Evolutionary conservation across 2,888 invertebrate genomes (phyloP).

Genomic region (Trileptium ribeirensis): DNA sequence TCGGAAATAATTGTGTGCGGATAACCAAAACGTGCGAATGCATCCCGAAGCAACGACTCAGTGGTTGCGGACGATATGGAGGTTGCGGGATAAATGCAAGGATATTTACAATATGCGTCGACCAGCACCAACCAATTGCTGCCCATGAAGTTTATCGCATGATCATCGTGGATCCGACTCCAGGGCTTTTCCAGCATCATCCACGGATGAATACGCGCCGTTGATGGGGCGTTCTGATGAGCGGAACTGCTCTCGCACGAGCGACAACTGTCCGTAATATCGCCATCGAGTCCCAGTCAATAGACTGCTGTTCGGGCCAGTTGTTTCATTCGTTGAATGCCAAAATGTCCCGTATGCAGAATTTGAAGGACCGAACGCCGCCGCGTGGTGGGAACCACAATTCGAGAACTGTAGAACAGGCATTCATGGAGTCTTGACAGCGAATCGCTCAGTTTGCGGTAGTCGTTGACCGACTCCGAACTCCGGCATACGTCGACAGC

Average conservation of each 20-base stretch:
- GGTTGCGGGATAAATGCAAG: not conserved
- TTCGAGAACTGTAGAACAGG: not conserved
- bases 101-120: not conserved
- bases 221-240: not conserved
- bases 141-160: not conserved
- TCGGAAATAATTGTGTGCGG: not conserved
- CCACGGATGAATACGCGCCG: not conserved
- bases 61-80: not conserved
- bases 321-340: conserved; percentile 2
- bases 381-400: not conserved
- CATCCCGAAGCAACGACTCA: not conserved
- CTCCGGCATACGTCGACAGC: not conserved
- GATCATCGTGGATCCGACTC: not conserved
- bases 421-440: not conserved
- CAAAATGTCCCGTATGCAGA: not conserved
- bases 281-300: not conserved
- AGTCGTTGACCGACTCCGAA: not conserved
- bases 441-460: not conserved
- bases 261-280: not conserved
- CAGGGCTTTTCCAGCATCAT: conserved; percentile 6
- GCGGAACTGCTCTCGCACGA: not conserved
- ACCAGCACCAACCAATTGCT: not conserved
- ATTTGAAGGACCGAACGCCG: not conserved
- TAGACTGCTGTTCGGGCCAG: not conserved
- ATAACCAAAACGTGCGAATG: not conserved